Conservation (phyloP, 2,113 vertebrate species). For the Brachypodius melanocephalos region DNA sequence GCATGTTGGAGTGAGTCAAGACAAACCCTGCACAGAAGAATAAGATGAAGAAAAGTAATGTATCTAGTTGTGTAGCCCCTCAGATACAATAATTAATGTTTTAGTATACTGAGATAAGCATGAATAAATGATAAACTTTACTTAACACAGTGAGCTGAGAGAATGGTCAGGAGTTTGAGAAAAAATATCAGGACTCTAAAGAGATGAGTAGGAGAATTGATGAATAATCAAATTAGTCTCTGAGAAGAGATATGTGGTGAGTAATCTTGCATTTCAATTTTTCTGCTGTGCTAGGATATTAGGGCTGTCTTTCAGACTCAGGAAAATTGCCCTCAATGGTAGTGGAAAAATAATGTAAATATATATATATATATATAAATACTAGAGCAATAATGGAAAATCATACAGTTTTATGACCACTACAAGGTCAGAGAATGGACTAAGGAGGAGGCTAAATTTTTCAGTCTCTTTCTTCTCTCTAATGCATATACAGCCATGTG, state of each 20-base stretch:
- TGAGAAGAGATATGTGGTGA: neutral
- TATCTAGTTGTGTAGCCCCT: neutral
- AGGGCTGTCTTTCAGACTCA: neutral
- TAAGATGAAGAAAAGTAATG: neutral
- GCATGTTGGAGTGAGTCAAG: neutral
- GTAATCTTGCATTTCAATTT: neutral
- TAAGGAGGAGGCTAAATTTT: neutral
- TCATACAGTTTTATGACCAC: neutral
- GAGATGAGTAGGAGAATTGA: neutral
- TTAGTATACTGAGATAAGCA: neutral
- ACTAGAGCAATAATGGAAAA: neutral
- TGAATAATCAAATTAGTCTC: neutral
- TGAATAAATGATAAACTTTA: constrained; percentile 43
- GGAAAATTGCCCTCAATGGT: neutral
- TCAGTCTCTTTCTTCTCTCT: neutral
- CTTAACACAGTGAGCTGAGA: neutral
- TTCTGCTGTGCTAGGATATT: neutral
- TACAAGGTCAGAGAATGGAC: constrained; percentile 5
- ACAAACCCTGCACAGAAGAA: neutral
- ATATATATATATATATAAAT: neutral
- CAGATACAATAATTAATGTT: constrained; percentile 40
- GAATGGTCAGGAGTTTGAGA: neutral
- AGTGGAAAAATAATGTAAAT: neutral
- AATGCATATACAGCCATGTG: neutral
- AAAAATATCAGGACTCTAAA: neutral